Evolutionary conservation across 2,113 vertebrate genomes (phyloP).

Genomic region (Tapirus terrestris): DNA sequence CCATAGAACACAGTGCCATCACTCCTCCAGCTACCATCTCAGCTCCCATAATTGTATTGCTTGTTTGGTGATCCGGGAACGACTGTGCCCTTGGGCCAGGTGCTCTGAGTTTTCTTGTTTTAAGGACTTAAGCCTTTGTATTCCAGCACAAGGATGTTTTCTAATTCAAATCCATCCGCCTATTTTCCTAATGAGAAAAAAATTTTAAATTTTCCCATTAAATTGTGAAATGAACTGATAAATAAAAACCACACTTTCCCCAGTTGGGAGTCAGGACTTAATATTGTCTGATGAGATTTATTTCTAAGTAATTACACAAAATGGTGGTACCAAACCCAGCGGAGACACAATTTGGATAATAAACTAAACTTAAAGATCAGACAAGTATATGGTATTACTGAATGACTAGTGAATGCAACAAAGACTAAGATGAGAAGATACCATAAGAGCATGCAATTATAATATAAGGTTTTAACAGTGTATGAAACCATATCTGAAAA

Average conservation of each 20-base stretch:
- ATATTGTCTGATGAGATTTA: slow-evolving; percentile 72
- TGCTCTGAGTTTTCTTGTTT: not conserved
- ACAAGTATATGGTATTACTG: not conserved
- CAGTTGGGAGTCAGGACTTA: slow-evolving; percentile 54
- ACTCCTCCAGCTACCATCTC: not conserved
- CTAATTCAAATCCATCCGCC: not conserved
- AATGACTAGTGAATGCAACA: not conserved
- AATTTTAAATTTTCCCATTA: slow-evolving; percentile 56
- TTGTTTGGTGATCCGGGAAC: not conserved
- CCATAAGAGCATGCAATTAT: not conserved
- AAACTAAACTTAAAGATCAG: slow-evolving; percentile 58
- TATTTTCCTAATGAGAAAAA: slow-evolving; percentile 33
- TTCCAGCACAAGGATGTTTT: not conserved
- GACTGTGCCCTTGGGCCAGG: not conserved
- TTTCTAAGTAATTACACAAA: slow-evolving; percentile 80
- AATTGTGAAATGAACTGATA: slow-evolving; percentile 54
- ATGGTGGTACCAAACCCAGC: slow-evolving; percentile 20
- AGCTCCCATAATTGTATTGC: too few relatives aligned
- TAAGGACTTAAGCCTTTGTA: not conserved
- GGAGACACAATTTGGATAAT: slow-evolving; percentile 38
- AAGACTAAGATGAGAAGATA: not conserved
- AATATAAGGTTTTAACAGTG: not conserved
- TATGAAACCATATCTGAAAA: not conserved
- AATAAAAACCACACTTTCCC: slow-evolving; percentile 63
- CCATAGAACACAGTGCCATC: not conserved